phyloP scores from a whole-genome alignment of 2,113 vertebrate genomes.

The Beaufortia kweichowensis region DNA sequence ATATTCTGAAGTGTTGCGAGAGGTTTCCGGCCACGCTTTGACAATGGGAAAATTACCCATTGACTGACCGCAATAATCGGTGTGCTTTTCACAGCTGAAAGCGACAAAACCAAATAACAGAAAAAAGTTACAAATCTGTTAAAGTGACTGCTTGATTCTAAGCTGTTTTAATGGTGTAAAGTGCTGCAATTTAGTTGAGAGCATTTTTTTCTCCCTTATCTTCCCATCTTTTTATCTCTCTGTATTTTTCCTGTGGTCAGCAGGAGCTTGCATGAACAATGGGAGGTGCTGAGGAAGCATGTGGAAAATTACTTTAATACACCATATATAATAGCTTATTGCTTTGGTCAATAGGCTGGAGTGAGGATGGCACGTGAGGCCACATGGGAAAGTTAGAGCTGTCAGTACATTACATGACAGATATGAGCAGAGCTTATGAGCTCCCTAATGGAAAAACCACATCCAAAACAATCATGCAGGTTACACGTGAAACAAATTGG shows the following conservation, averaged over 20 bases:
- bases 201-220: slow-evolving; percentile 58
- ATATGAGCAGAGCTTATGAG: slow-evolving; percentile 91
- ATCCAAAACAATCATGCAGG: slow-evolving; percentile 96
- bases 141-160: slow-evolving; percentile 80
- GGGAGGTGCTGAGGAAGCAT: slow-evolving; percentile 99
- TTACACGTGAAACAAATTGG: slow-evolving; percentile 92
- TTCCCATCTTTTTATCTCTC: slow-evolving; percentile 64
- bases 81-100: slow-evolving; percentile 85
- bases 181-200: slow-evolving; percentile 89
- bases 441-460: slow-evolving; percentile 90
- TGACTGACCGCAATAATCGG: slow-evolving; percentile 84
- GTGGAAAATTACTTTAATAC: slow-evolving; percentile 99
- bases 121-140: slow-evolving; percentile 80
- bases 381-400: slow-evolving; percentile 98
- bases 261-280: slow-evolving; percentile 98
- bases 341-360: slow-evolving; percentile 99
- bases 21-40: slow-evolving; percentile 75
- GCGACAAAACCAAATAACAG: slow-evolving; percentile 46
- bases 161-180: slow-evolving; percentile 90
- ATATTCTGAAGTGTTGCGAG: slow-evolving; percentile 81
- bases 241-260: slow-evolving; percentile 81
- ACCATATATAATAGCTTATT: slow-evolving; percentile 99
- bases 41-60: slow-evolving; percentile 83
- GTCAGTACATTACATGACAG: slow-evolving; percentile 92
- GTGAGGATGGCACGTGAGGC: slow-evolving; percentile 92